Evolutionary conservation across 2,888 invertebrate genomes (phyloP), one percentile per base, ranked within the genome.

Genomic region (Sarcophaga caerulescens): DNA sequence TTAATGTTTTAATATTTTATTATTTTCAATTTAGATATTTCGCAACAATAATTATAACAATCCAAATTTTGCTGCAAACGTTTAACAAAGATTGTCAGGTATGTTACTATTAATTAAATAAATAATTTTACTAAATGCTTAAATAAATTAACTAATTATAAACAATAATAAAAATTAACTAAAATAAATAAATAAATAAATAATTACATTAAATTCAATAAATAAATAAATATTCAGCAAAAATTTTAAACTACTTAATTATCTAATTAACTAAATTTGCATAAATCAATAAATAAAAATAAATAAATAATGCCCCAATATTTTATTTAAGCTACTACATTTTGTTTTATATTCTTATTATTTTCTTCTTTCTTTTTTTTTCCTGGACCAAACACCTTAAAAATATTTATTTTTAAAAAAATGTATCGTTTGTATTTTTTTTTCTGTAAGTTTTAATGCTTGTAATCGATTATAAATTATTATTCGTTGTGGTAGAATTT

Each of bases 191-290:
- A 83, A 90, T 90, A 88, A 81, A 81, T 73, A 79, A 83, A 69
- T 69, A 80, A 77, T 76, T 52, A 81, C 21, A 62, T 69, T 44
- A 76, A 84, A 74, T 78, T 84, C 80, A 74, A 44, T 81, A 84
- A 85, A 82, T 68, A 84, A 81, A 77, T 83, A 85, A 85, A 71
- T 52, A 80, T 69, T 21, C 25, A 69, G 63, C 73, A 81, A 89
- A 87, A 81, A 82, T 74, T 74, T 88, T 89, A 91, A 90, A 90
- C 91, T 91, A 91, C 89, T 89, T 88, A 89, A 88, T 87, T 85
- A 89, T 89, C 81, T 89, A 87, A 88, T 88, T 81, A 79, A 84
- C 84, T 76, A 69, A 71, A 79, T 14, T 70, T 70, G 62, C 63
- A 74, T 65, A 70, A 52, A 52, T 52, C 8, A 52, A 52, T 52